Conservation (phyloP, 2,888 invertebrate genomes). For the Epistrophe eligans region DNA sequence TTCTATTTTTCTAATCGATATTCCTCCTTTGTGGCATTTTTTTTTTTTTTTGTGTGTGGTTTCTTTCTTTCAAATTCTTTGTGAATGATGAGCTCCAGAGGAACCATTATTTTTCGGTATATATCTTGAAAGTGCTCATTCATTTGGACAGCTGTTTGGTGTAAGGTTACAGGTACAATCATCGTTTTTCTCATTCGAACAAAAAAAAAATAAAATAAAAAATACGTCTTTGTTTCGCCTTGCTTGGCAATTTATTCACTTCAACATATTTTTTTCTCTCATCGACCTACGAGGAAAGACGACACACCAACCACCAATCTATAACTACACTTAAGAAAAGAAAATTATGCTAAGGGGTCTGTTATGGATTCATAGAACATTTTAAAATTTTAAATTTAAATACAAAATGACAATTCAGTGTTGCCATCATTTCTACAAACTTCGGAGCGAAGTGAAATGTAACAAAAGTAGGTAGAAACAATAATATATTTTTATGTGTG, state of each 20-base stretch:
- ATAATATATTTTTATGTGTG: no score
- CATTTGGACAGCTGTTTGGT: slow-evolving; percentile 69
- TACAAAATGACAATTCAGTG: no score
- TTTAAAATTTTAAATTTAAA: neutral
- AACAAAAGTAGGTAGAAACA: no score
- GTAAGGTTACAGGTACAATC: slow-evolving; percentile 67
- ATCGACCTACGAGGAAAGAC: neutral
- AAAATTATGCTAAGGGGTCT: neutral
- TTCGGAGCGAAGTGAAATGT: no score
- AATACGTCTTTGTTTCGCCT: slow-evolving; percentile 41
- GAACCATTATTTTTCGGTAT: slow-evolving; percentile 15
- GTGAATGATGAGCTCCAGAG: neutral
- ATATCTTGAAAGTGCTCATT: slow-evolving; percentile 51
- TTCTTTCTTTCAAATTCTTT: neutral
- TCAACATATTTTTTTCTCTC: slow-evolving; percentile 4
- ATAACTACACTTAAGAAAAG: neutral
- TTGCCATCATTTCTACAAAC: no score
- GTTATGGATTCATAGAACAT: neutral
- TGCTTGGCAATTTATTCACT: slow-evolving; percentile 25
- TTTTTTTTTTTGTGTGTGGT: neutral
- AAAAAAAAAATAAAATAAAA: slow-evolving; percentile 5
- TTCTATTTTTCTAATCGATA: slow-evolving; percentile 6
- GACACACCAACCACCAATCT: neutral
- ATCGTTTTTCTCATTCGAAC: slow-evolving; percentile 26
- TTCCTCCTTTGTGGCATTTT: neutral